Evolutionary conservation across 2,797 vertebrate genomes (phyloP).

Genomic region (Kryptolebias ocellatus): DNA sequence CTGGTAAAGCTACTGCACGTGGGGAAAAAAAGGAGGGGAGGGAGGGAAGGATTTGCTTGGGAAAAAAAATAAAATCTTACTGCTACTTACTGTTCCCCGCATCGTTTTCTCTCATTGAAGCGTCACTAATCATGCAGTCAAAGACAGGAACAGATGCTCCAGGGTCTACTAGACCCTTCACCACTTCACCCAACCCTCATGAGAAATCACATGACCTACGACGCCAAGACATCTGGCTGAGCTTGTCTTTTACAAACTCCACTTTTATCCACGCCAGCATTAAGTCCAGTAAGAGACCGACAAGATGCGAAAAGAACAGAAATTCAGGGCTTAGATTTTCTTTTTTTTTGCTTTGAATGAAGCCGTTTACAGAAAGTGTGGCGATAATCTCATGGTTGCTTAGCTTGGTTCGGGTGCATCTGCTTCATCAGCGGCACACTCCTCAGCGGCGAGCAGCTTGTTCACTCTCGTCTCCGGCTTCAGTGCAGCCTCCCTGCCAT

Average conservation of each 20-base stretch:
- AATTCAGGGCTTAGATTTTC: slow-evolving; percentile 54
- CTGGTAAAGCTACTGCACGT: slow-evolving; percentile 21
- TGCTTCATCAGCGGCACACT: slow-evolving; percentile 61
- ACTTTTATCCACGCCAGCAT: slow-evolving; percentile 56
- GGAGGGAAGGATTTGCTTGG: slow-evolving; percentile 31
- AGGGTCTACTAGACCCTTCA: slow-evolving; percentile 75
- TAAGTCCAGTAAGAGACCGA: slow-evolving; percentile 47
- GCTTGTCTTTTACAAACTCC: slow-evolving; percentile 35
- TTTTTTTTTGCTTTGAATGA: slow-evolving; percentile 50
- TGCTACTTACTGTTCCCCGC: slow-evolving; percentile 92
- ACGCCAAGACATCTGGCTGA: slow-evolving; percentile 64
- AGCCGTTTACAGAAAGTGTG: slow-evolving; percentile 66
- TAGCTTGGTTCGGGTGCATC: slow-evolving; percentile 59
- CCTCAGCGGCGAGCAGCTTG: slow-evolving; percentile 63
- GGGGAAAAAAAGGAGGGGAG: slow-evolving; percentile 28
- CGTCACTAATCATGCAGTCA: slow-evolving; percentile 79
- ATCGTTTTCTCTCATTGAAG: slow-evolving; percentile 90
- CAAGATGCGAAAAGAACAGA: slow-evolving; percentile 33
- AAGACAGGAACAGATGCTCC: slow-evolving; percentile 59
- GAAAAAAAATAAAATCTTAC: slow-evolving; percentile 57
- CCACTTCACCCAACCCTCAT: slow-evolving; percentile 71
- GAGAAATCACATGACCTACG: slow-evolving; percentile 72
- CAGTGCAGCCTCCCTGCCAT: slow-evolving; percentile 69
- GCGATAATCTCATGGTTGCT: slow-evolving; percentile 69
- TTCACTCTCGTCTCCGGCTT: slow-evolving; percentile 68